Evolutionary conservation across 2,888 invertebrate species (phyloP), one percentile per base, ranked within the genome.

Genomic region (Drosophila kanekoi): DNA sequence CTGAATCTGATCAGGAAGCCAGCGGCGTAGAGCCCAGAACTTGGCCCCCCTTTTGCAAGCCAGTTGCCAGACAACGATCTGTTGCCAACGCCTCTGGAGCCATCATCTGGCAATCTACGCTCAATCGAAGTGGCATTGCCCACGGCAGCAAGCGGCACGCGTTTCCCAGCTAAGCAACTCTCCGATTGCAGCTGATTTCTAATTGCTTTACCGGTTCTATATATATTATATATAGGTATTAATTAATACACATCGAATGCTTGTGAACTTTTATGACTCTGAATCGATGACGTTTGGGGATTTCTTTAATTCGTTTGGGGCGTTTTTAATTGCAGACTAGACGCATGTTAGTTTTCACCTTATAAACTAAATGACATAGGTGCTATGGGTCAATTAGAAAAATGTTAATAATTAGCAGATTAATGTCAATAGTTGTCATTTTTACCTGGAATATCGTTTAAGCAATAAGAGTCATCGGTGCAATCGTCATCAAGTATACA

Each of bases 151-250:
- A 13, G 13, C 9, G 63, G 63, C 62, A 61, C 63, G 44, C 63
- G 37, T 44, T 61, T 60, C 62, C 61, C 35, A 51, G 28, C 28
- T 49, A 44, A 28, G 16, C 60, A 56, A 43, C 44, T 45, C 35
- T 13, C 40, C 8, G 32, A 14, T 5, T 54, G 28, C 43, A 48
- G 11, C 62, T 16, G 28, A 28, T 13, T 62, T 37, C 9, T 4
- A 28, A 53, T 44, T 51, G 14, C 35, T 52, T 47, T 66, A 85
- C 82, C 79, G 77, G 82, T 82, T 82, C 44, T 54, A 33, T n/a
- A 54, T 56, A 23, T 18, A 60, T 53, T 28, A 28, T 28, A 57
- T 47, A 32, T n/a, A n/a, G 6, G 5, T 35, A 20, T 35, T 18
- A 18, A 18, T 8, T 1, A 13, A 6, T 20, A 23, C 11, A 37